Percentiles rank a stretch among this genome's conserved stretches.
phyloP scores from a whole-genome alignment of 2,113 vertebrate species.

The Sorex araneus region DNA sequence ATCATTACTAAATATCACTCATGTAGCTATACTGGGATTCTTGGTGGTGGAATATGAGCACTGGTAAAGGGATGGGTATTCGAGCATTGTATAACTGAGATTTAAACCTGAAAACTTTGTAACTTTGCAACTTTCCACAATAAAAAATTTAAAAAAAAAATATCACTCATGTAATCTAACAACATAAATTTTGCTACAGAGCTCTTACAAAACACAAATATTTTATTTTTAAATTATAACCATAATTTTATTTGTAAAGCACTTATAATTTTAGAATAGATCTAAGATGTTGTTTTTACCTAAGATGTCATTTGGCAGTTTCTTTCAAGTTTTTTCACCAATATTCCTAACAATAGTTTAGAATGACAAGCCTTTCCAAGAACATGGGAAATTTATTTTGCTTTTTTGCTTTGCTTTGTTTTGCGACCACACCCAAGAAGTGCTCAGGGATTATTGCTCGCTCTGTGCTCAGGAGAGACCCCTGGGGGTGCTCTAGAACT shows the following conservation, averaged over 20 bases:
- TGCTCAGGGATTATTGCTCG: too few species aligned
- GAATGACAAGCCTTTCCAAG: background rate
- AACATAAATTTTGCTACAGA: conserved; percentile 32
- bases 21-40: too few species aligned
- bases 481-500: too few species aligned
- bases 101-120: too few species aligned
- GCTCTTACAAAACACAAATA: background rate
- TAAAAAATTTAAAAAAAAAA: too few species aligned
- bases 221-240: background rate
- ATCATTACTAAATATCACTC: background rate
- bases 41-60: too few species aligned
- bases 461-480: too few species aligned
- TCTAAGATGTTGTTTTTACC: conserved; percentile 30
- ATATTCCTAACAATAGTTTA: conserved; percentile 11
- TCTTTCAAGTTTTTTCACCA: conserved; percentile 36
- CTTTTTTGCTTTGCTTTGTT: too few species aligned
- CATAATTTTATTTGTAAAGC: conserved; percentile 44
- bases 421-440: too few species aligned
- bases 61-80: too few species aligned
- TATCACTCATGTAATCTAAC: background rate
- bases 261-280: conserved; percentile 1
- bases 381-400: background rate
- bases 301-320: background rate
- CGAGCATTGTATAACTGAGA: too few species aligned
- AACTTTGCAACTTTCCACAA: too few species aligned